Evolutionary conservation across 30 jellyfish, hydroid and myxozoan species (phyloP), one percentile per base, ranked within the genome.

Genomic region (Aurelia aurita complex sp. Pacific): DNA sequence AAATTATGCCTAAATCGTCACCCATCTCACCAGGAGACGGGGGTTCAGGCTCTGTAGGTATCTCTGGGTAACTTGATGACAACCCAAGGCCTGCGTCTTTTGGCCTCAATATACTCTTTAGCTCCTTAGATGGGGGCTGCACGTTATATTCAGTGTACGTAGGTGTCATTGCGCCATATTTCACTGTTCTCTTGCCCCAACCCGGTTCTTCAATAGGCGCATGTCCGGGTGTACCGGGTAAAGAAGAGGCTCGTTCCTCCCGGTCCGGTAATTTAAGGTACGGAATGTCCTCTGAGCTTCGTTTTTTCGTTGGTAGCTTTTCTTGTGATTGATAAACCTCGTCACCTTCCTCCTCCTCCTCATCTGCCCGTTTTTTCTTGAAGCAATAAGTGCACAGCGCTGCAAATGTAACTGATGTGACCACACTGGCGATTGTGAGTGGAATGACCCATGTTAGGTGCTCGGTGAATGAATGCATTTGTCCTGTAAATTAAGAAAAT

Each of bases 21-120:
- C 88, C 96, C 32, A 72, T 67, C 32, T 80, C 98, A 23, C 91
- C 64, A 23, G 91, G 88, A 13, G 69, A 10, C 29, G 93, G 97
- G 61, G 97, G 98, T 70, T 91, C 98, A 4, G 85, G 91, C 73
- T 77, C 96, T 85, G 74, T 66, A 55, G 77, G 92, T 14, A 65
- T 40, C 8, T 80, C 89, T 52, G 8, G 15, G 23, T 50, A 76
- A 8, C 50, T 64, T 6, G 62, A 19, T 11, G 16, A 0, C 34
- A 59, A 73, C 9, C 12, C 55, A 33, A n/a, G 53, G 14, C 16
- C 40, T 15, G 71, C 51, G 13, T 66, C 81, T 43, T 50, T 51
- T 5, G 77, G 34, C 53, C 67, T 80, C 15, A 80, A 67, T 18
- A 80, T 80, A 17, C 89, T 34, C 54, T 80, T 80, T 0, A 51